A percentile compares a stretch with the other conserved stretches of the same genome.
Evolutionary conservation across 2,113 vertebrate genomes (phyloP).

Genomic region (Malurus alboscapulatus): DNA sequence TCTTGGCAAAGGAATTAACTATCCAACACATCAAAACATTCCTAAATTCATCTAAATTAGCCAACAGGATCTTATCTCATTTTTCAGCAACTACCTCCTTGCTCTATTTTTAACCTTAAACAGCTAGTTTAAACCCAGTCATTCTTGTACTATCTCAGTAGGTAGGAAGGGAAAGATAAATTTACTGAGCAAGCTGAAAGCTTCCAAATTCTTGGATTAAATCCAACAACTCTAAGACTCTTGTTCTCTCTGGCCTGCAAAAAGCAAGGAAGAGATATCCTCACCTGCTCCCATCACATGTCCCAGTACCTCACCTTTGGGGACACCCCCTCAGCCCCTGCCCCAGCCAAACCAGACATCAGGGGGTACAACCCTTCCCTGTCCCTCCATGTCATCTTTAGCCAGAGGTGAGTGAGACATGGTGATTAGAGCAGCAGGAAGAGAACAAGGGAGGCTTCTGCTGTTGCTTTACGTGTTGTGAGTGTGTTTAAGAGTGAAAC

Average conservation of each 20-base stretch:
- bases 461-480: not conserved
- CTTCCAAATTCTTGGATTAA: not conserved
- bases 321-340: not conserved
- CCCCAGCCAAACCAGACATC: not conserved
- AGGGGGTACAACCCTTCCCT: not conserved
- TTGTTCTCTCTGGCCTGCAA: not conserved
- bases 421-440: not conserved
- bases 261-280: not conserved
- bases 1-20: not conserved
- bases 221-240: not conserved
- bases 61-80: not conserved
- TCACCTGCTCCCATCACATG: not conserved
- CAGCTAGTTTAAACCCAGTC: not conserved
- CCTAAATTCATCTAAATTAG: not conserved
- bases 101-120: slow-evolving; percentile 1
- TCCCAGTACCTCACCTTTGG: rapidly evolving
- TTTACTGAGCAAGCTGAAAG: not conserved
- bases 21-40: not conserved
- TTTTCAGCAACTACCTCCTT: not conserved
- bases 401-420: not conserved
- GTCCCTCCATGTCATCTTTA: not conserved
- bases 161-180: not conserved
- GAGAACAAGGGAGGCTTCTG: not conserved
- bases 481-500: not conserved
- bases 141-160: not conserved